Conservation (phyloP, 2,113 vertebrate genomes). For the Meriones unguiculatus region DNA sequence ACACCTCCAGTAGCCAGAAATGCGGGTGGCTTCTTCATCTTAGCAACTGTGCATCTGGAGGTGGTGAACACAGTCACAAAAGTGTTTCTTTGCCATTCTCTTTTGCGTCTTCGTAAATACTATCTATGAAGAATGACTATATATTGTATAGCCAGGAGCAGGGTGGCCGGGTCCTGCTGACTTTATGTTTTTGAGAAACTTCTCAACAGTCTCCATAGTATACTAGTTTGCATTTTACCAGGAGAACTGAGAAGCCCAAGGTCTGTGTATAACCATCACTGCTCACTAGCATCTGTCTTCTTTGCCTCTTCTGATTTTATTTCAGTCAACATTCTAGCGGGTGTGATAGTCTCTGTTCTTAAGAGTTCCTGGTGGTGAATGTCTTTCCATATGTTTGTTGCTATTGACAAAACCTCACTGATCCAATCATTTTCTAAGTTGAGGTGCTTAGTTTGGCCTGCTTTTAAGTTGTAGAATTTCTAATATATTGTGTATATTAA, state of each 20-base stretch:
- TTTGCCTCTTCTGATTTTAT: not conserved
- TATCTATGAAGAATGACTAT: not conserved
- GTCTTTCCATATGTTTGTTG: not conserved
- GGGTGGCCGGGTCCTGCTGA: not conserved
- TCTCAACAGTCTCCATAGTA: not conserved
- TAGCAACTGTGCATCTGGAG: not conserved
- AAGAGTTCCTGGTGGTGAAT: not conserved
- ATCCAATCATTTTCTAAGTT: not conserved
- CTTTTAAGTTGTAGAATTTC: not conserved
- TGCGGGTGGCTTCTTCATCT: not conserved
- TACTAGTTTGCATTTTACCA: no score
- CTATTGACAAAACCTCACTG: not conserved
- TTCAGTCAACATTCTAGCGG: not conserved
- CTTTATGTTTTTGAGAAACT: not conserved
- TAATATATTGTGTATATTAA: not conserved
- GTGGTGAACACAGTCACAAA: rapidly evolving
- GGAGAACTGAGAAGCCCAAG: not conserved
- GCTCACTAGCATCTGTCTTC: not conserved
- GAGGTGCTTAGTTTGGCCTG: not conserved
- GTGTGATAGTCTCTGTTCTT: not conserved
- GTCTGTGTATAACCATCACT: not conserved
- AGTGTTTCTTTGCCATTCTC: not conserved
- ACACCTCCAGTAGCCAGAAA: not conserved
- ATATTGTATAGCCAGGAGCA: not conserved
- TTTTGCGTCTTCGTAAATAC: no score